Evolutionary conservation across 2,888 invertebrate genomes (phyloP), one percentile per base, ranked within the genome.

Genomic region (Harpalus rufipes): DNA sequence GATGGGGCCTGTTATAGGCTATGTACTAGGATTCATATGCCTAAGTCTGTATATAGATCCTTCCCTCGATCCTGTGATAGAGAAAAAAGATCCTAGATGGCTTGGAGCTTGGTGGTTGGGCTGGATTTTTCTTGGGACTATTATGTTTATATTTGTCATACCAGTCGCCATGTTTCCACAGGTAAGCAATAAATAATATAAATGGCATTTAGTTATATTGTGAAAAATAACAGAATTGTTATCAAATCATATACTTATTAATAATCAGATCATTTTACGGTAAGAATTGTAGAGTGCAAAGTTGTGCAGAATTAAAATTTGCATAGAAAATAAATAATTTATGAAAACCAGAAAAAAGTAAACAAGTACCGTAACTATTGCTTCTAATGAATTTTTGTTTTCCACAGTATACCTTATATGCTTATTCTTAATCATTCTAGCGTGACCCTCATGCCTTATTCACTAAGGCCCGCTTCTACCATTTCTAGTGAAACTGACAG

Each of bases 51-150:
- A 93, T 88, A 94, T 94, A 82, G 93, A 94, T 88, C 94, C 94
- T 0, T 90, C 89, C 0, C 91, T 93, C 72, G 93, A 93, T 7
- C 94, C 94, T 0, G 89, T 94, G 7, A 94, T 94, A 44, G 92
- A 92, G 68, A 91, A 91, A 68, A 92, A 92, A 84, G 94, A 94
- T 89, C 94, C 95, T 1, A 91, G 95, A 87, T 96, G 95, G 95
- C 89, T 94, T 59, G 96, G 95, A 18, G 95, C 95, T 8, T 96
- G 95, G 95, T 96, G 95, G 95, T 90, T 95, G n/a, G 95, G 94
- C 12, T 93, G 93, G 93, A 91, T 93, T 25, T 91, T 93, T 44
- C 86, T 91, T 8, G 91, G 91, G 10, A 89, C 90, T 0, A 89
- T 93, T 0, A 94, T 95, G 93, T 90, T 93, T 16, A 87, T 94